A percentile compares a stretch with the other conserved stretches of the same genome.
Evolutionary conservation across 2,888 invertebrate species (phyloP).

Genomic region (Atrina japonica): DNA sequence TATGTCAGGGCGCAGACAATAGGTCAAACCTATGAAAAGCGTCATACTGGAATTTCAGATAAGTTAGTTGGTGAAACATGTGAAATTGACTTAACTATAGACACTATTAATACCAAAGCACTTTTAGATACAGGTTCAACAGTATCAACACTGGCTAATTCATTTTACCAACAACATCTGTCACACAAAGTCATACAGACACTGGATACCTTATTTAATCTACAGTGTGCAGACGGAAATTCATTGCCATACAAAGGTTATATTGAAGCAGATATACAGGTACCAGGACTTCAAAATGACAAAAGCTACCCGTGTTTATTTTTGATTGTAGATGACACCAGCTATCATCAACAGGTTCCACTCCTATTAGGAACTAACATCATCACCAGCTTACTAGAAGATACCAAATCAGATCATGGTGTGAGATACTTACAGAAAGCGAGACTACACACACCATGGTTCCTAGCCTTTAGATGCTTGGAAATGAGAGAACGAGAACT

Average conservation of each 20-base stretch:
- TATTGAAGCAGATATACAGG: constrained; percentile 4
- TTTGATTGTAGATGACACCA: neutral
- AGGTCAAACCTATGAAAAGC: no score
- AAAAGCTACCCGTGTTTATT: neutral
- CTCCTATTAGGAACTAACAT: constrained; percentile 4
- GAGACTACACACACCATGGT: constrained; percentile 26
- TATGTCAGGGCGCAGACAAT: no score
- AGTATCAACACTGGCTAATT: neutral
- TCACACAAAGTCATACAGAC: neutral
- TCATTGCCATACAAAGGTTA: neutral
- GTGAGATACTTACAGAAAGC: constrained; percentile 25
- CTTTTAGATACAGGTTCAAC: no score
- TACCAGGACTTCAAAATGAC: constrained; percentile 2
- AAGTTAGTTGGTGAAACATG: constrained; percentile 12
- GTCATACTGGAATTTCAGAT: no score
- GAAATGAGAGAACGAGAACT: constrained; percentile 25
- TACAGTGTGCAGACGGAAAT: constrained; percentile 14
- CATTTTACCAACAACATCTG: constrained; percentile 1
- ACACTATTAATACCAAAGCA: neutral
- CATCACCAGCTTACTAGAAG: neutral
- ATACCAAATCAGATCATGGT: constrained; percentile 5
- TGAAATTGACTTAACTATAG: constrained; percentile 9
- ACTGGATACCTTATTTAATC: neutral
- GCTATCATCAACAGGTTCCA: constrained; percentile 8
- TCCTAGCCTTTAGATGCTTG: constrained; percentile 26